A percentile compares a stretch with the other conserved stretches of the same genome.
Conservation (phyloP, 30 jellyfish, hydroid and myxozoan genomes). For the Nemopilema nomurai region DNA sequence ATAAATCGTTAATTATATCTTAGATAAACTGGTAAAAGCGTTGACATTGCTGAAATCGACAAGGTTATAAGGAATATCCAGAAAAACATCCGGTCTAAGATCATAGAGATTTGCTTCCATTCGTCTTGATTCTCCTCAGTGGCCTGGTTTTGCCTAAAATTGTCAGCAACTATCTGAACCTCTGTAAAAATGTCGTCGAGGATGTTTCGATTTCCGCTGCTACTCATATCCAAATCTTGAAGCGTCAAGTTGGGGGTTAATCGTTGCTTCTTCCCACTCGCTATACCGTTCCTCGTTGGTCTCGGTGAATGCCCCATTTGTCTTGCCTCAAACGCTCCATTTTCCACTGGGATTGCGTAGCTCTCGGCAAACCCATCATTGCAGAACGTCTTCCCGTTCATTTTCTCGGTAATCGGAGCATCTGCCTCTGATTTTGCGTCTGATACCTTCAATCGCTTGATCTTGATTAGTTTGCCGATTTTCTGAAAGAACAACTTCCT, state of each 20-base stretch:
- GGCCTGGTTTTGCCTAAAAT: slow-evolving; percentile 52
- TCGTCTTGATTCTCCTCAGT: slow-evolving; percentile 76
- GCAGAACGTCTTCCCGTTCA: slow-evolving; percentile 26
- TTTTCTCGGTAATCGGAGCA: neutral
- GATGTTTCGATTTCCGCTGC: slow-evolving; percentile 20
- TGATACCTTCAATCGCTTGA: slow-evolving; percentile 21
- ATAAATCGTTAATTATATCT: slow-evolving; percentile 33
- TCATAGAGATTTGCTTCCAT: slow-evolving; percentile 79
- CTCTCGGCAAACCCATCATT: slow-evolving; percentile 69
- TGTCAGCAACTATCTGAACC: slow-evolving; percentile 67
- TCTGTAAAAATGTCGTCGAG: slow-evolving; percentile 65
- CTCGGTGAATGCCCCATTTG: slow-evolving; percentile 27
- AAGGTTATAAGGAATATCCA: slow-evolving; percentile 76
- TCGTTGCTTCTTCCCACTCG: slow-evolving; percentile 13
- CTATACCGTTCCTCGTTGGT: slow-evolving; percentile 53
- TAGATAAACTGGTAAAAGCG: slow-evolving; percentile 75
- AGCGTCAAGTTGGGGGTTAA: neutral
- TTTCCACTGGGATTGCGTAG: slow-evolving; percentile 58
- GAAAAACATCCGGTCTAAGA: slow-evolving; percentile 87
- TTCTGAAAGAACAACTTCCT: slow-evolving; percentile 54
- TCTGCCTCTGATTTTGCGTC: neutral
- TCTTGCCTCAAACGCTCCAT: slow-evolving; percentile 23
- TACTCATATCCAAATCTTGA: slow-evolving; percentile 33
- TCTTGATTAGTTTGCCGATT: slow-evolving; percentile 51
- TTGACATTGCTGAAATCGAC: slow-evolving; percentile 53